Evolutionary conservation across 2,888 invertebrate species (phyloP), one percentile per base, ranked within the genome.

Genomic region (Coecobrya sp.): DNA sequence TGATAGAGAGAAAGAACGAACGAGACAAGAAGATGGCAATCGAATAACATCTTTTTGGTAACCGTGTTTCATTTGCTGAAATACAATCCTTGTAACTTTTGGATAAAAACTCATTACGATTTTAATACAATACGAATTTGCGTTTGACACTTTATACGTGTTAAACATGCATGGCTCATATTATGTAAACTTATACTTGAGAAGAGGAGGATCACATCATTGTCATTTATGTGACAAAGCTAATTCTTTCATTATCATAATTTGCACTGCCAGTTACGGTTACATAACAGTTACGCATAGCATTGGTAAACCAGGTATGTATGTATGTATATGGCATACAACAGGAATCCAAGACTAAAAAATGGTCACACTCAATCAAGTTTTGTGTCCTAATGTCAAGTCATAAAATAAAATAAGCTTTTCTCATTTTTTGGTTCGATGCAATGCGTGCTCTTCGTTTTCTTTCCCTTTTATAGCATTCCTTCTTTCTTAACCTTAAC

Each of bases 291-390:
- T 65, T 73, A 45, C 68, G 30, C 25, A 13, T n/a, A n/a, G n/a
- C n/a, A n/a, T n/a, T n/a, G n/a, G n/a, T n/a, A n/a, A n/a, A n/a
- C n/a, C n/a, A n/a, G n/a, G n/a, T n/a, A n/a, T n/a, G n/a, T n/a
- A n/a, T n/a, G n/a, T n/a, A n/a, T n/a, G n/a, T n/a, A n/a, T n/a
- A n/a, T n/a, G n/a, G 30, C 36, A 16, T 73, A 22, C 73, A 49
- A 11, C 19, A 73, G 86, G 55, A 86, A 86, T 86, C 73, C 55
- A 0, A 55, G 16, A 55, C 36, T 73, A 59, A 65, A 49, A 65
- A 85, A 90, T 85, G 90, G 90, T 90, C 90, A 90, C 90, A 90
- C 85, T 90, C 90, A 90, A 90, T 90, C 85, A 90, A 90, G 62
- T 85, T 90, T 85, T 85, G 68, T 85, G 85, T 90, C 90, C 90